These are phyloP conservation scores for Papilio polyxenes DNA, from an alignment of 1,140 invertebrate species.

Conservation along the genomic window DNA sequence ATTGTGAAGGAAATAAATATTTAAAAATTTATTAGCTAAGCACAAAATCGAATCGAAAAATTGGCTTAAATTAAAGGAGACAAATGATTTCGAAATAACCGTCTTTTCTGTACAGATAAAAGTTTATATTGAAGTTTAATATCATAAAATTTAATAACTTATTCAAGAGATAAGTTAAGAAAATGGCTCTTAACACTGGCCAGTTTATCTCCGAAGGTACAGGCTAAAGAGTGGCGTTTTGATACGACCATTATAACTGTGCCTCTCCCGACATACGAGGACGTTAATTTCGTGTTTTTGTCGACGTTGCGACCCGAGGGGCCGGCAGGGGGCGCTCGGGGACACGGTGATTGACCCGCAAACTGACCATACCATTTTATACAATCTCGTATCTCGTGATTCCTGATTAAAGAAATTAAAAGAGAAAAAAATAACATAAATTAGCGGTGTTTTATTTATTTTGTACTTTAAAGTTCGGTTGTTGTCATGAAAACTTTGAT, in stretches of 20 bases:
- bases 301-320: not conserved
- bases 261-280: not conserved
- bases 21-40: no score
- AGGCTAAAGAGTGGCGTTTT: not conserved
- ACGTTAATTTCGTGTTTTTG: constrained; percentile 17
- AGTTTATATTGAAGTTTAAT: not conserved
- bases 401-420: not conserved
- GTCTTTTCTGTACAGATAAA: not conserved
- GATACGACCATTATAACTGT: constrained; percentile 11
- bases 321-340: not conserved
- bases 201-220: constrained; percentile 4
- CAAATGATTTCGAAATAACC: not conserved
- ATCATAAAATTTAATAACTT: constrained; percentile 12
- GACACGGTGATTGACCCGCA: constrained; percentile 1
- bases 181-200: not conserved
- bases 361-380: not conserved
- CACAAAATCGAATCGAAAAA: no score
- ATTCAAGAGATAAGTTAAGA: not conserved
- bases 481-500: not conserved
- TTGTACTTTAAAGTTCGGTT: not conserved
- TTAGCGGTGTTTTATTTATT: not conserved
- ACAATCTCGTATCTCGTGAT: not conserved
- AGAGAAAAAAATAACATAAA: not conserved
- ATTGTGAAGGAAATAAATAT: no score
- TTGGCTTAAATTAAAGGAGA: no score